These are phyloP conservation scores for Lampris megalopsis DNA, from an alignment of 2,113 vertebrate species.

Conservation along the genomic window DNA sequence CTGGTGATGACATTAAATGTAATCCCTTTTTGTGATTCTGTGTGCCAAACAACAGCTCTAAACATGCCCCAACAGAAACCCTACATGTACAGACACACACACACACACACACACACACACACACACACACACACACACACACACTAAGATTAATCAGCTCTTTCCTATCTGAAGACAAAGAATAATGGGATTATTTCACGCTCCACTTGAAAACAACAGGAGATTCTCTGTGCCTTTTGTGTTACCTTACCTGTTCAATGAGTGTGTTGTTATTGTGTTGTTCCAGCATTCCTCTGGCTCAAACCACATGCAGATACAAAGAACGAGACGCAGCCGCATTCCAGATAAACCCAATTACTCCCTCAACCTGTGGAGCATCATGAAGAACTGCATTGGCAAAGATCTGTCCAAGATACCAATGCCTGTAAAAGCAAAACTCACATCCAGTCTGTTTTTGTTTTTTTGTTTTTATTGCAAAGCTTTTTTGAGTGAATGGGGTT, in stretches of 20 bases:
- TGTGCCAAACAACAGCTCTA: not conserved
- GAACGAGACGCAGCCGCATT: conserved; percentile 76
- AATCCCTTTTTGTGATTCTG: not conserved
- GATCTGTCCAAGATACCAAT: conserved; percentile 96
- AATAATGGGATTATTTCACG: not conserved
- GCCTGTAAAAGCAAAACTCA: conserved; percentile 83
- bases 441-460: not conserved
- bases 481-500: not conserved
- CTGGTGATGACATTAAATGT: not conserved
- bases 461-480: not conserved
- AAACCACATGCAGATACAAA: conserved; percentile 75
- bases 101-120: no score
- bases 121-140: no score
- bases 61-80: no score
- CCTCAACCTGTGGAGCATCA: conserved; percentile 83
- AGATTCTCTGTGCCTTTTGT: no score
- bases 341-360: conserved; percentile 84
- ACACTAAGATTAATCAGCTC: no score
- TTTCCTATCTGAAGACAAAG: not conserved
- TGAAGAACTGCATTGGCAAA: conserved; percentile 94
- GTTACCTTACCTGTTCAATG: not conserved
- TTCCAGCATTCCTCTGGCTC: conserved; percentile 72
- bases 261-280: not conserved
- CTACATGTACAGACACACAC: no score
- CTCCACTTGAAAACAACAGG: no score